Evolutionary conservation across 2,888 invertebrate species (phyloP).

Genomic region (Drosophila silvestris): DNA sequence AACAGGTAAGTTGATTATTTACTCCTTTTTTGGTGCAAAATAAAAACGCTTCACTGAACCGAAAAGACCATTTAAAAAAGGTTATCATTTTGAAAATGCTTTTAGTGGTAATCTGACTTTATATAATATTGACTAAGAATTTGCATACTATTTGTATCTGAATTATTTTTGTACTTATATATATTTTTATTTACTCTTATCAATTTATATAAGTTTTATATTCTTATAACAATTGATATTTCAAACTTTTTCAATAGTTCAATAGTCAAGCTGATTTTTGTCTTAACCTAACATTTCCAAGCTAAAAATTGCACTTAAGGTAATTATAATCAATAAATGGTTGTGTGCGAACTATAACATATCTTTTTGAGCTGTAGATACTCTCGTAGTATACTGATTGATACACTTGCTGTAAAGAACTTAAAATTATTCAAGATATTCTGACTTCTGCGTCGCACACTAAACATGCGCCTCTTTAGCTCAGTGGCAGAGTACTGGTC

Average conservation of each 20-base stretch:
- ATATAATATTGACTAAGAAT: not conserved
- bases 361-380: too few relatives aligned
- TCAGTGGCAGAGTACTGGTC: constrained; percentile 96
- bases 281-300: not conserved
- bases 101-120: constrained; percentile 2
- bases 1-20: constrained; percentile 22
- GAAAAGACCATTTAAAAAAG: constrained; percentile 14
- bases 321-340: constrained; percentile 13
- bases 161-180: not conserved
- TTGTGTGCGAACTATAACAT: constrained; percentile 1
- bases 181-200: not conserved
- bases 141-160: too few relatives aligned
- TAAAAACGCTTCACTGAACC: constrained; percentile 18
- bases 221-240: not conserved
- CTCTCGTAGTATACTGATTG: not conserved
- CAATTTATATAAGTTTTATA: not conserved
- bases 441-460: too few relatives aligned
- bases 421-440: too few relatives aligned
- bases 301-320: constrained; percentile 16
- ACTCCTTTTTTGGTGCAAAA: constrained; percentile 8
- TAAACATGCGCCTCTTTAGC: constrained; percentile 90
- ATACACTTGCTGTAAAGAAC: not conserved
- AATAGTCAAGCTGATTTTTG: not conserved
- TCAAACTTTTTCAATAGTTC: not conserved
- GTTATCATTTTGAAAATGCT: constrained; percentile 7